Percentiles rank a stretch among this genome's conserved stretches.
These are phyloP conservation scores for Crocodylus rhombifer DNA, from an alignment of 2,797 vertebrate species.

Conservation along the genomic window DNA sequence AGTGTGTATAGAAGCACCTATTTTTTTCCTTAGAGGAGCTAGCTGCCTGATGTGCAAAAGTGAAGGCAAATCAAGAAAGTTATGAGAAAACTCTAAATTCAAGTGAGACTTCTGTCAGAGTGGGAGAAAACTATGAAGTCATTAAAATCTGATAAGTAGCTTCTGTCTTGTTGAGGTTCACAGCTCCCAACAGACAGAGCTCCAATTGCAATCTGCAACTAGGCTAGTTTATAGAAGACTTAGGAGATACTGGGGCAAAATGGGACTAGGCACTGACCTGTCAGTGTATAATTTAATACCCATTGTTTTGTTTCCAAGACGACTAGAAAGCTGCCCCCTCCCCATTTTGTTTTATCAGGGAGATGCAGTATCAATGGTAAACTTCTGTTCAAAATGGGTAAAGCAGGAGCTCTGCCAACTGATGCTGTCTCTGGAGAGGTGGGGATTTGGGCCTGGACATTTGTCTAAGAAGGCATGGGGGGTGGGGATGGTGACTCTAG, in stretches of 20 bases:
- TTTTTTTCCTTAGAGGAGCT: background rate
- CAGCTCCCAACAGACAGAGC: constrained; percentile 8
- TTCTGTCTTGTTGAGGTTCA: background rate
- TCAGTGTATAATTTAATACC: background rate
- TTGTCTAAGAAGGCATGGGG: background rate
- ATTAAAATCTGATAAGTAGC: background rate
- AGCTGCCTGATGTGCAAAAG: background rate
- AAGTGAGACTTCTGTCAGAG: background rate
- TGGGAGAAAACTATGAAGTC: background rate
- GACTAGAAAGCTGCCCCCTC: background rate
- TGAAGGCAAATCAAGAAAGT: background rate
- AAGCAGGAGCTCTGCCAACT: background rate
- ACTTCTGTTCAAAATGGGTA: background rate
- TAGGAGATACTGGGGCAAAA: background rate
- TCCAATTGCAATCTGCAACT: background rate
- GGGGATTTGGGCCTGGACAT: background rate
- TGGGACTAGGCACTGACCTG: background rate
- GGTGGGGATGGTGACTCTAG: background rate
- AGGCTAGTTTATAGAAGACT: constrained; percentile 3
- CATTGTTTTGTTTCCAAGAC: background rate
- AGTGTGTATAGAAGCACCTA: too few relatives aligned
- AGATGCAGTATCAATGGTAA: background rate
- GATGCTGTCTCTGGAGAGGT: background rate
- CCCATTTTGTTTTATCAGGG: background rate
- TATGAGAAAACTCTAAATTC: constrained; percentile 20